Evolutionary conservation across 2,888 invertebrate genomes (phyloP).

Genomic region (Cremastinae sp.): DNA sequence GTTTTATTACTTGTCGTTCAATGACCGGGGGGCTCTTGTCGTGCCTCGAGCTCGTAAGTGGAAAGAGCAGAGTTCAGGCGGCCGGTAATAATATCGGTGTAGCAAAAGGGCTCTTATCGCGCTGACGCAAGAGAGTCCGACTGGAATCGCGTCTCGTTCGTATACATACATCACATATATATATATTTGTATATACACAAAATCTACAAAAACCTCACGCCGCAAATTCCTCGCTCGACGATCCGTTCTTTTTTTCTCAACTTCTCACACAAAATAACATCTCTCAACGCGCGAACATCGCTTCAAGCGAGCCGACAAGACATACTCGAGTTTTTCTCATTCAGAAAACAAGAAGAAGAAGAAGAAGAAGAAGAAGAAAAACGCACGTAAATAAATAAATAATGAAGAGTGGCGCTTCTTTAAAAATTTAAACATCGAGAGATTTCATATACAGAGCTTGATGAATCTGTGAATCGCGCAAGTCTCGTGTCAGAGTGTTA

Average conservation of each 20-base stretch:
- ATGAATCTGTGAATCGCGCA: conserved; percentile 60
- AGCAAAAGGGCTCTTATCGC: conserved; percentile 5
- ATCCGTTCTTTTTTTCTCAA: conserved; percentile 12
- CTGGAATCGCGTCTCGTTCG: background rate
- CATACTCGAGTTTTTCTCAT: conserved; percentile 2
- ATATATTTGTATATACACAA: background rate
- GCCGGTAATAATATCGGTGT: conserved; percentile 4
- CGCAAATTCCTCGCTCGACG: conserved; percentile 50
- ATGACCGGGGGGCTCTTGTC: background rate
- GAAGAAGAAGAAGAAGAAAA: background rate
- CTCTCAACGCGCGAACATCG: conserved; percentile 51
- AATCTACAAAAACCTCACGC: background rate
- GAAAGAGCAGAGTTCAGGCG: conserved; percentile 15
- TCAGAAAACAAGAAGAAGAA: conserved; percentile 15
- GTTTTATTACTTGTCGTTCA: conserved; percentile 33
- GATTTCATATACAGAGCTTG: conserved; percentile 18
- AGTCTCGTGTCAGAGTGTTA: conserved; percentile 55
- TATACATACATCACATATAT: too few species aligned
- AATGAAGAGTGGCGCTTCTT: conserved; percentile 6
- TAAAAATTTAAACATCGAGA: background rate
- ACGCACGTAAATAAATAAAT: too few species aligned
- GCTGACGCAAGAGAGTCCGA: conserved; percentile 7
- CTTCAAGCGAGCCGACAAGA: conserved; percentile 48
- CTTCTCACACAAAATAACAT: conserved; percentile 16
- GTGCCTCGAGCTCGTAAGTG: conserved; percentile 20